Base-by-base conservation (phyloP, 2,797 vertebrate genomes). In the Lacerta viridis region DNA sequence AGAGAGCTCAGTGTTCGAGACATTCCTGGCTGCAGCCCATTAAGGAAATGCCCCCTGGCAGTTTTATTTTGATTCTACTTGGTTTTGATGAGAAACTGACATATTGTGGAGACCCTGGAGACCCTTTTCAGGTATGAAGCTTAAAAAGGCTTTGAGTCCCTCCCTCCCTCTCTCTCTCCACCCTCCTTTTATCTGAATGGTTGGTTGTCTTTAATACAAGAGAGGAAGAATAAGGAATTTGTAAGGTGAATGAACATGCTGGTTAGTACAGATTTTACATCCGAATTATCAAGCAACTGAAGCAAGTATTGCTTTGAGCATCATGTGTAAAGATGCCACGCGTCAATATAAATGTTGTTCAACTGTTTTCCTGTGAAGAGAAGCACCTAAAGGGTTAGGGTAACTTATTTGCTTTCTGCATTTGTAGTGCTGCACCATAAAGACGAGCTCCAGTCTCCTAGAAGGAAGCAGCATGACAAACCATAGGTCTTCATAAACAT, bases 11-110 rank as follows among this genome's bases (percentile, higher is more conserved):
- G 76, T 71, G 46, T n/a, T 71, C 18, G 23, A 84, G 50, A 76
- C 82, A 84, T 8, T 41, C 5, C 2, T 69, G 43, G 27, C 33
- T 59, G 43, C 64, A 59, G 7, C 46, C 78, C 8, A 46, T 25
- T 13, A 50, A 59, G 50, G 15, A 72, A 84, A 71, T 27, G 75
- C 27, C 27, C 25, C 36, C 33, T 36, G 46, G 66, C 20, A 64
- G 46, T 80, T 78, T 59, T 71, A 59, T 80, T 78, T 80, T 61
- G 66, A 69, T n/a, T 27, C 33, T 79, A 46, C 66, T 79, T 66
- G 39, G 39, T 59, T 72, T 78, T 46, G n/a, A 80, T 46, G 33
- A 61, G 76, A 74, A 43, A 72, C 77, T 23, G 29, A 43, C 77
- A 68, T 33, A 33, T 66, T 77, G 72, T 68, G 72, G 50, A 27